Evolutionary conservation across 2,888 invertebrate species (phyloP).

Genomic region (Phrixothrix hirtus): DNA sequence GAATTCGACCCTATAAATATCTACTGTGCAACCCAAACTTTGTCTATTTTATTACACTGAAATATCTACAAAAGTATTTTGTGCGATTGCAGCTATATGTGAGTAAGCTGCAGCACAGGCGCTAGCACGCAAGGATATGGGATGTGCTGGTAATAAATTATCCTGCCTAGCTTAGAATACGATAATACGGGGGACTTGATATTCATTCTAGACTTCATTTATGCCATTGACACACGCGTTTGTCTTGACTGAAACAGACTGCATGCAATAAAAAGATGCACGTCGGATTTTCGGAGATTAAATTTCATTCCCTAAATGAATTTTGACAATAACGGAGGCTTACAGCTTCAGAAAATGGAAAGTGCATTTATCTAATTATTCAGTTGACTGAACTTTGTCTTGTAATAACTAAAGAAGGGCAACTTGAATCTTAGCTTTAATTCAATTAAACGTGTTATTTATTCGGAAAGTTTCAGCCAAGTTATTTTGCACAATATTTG

Average conservation of each 20-base stretch:
- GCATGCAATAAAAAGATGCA: conserved; percentile 48
- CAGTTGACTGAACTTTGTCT: conserved; percentile 27
- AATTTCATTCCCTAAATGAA: conserved; percentile 37
- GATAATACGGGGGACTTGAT: conserved; percentile 29
- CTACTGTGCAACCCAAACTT: conserved; percentile 24
- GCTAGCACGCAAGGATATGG: conserved; percentile 53
- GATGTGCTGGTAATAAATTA: conserved; percentile 54
- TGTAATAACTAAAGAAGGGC: conserved; percentile 9
- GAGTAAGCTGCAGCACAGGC: conserved; percentile 44
- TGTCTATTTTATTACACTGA: conserved; percentile 14
- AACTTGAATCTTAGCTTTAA: too few relatives aligned
- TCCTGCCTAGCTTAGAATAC: conserved; percentile 39
- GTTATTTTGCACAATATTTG: too few relatives aligned
- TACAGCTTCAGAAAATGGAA: conserved; percentile 31
- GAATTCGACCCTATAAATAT: conserved; percentile 26
- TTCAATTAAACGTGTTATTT: too few relatives aligned
- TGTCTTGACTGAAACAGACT: conserved; percentile 44
- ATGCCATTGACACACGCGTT: conserved; percentile 50
- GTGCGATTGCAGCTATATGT: conserved; percentile 39
- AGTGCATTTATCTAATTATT: conserved; percentile 40
- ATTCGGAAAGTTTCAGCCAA: too few relatives aligned
- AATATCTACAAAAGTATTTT: conserved; percentile 29
- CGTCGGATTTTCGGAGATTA: conserved; percentile 43
- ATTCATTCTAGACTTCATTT: conserved; percentile 47
- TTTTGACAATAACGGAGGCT: conserved; percentile 31